Conservation (phyloP, 2,113 vertebrate species). For the Spermophilus dauricus region DNA sequence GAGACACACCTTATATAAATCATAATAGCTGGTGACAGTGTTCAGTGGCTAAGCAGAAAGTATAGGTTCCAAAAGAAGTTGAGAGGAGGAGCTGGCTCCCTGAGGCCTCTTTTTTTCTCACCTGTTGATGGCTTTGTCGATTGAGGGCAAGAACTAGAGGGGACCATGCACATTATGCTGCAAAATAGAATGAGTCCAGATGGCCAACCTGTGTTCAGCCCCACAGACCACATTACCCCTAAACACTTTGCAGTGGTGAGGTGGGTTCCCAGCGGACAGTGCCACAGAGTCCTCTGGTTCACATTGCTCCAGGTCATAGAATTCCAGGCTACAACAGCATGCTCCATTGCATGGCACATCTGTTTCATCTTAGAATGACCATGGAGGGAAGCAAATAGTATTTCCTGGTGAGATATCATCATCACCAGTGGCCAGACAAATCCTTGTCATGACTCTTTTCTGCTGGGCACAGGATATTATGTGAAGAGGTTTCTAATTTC, state of each 20-base stretch:
- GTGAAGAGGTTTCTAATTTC: not conserved
- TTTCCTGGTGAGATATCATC: not conserved
- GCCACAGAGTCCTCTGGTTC: not conserved
- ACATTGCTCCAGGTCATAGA: not conserved
- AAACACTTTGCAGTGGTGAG: no score
- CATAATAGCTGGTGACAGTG: not conserved
- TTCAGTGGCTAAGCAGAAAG: not conserved
- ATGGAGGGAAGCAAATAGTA: not conserved
- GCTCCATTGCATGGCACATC: not conserved
- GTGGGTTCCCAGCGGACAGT: not conserved
- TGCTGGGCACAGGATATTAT: not conserved
- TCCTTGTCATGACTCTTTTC: not conserved
- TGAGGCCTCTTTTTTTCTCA: not conserved
- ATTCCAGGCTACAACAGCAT: not conserved
- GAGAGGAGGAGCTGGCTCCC: not conserved
- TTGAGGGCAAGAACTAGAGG: not conserved
- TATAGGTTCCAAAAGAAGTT: not conserved
- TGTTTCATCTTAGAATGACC: not conserved
- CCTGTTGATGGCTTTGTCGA: not conserved
- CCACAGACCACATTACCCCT: not conserved
- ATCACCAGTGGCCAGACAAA: not conserved
- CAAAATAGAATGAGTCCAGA: not conserved
- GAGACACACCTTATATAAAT: no score
- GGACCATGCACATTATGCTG: rapidly evolving
- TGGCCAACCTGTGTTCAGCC: not conserved